Evolutionary conservation across 2,113 vertebrate species (phyloP).

Genomic region (Xiphophorus maculatus): DNA sequence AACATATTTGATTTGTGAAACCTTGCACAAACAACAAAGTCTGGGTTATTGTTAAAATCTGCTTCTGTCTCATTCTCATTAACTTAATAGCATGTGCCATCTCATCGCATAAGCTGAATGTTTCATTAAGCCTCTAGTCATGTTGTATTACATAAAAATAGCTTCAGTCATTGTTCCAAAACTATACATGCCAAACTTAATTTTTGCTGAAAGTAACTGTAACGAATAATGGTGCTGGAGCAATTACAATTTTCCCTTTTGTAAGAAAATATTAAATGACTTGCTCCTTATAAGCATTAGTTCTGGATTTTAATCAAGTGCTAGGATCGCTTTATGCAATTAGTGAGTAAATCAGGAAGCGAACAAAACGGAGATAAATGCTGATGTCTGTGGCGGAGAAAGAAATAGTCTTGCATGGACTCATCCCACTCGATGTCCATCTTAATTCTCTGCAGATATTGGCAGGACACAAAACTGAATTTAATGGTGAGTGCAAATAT

Average conservation of each 20-base stretch:
- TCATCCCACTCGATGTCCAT: slow-evolving; percentile 34
- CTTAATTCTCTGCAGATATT: slow-evolving; percentile 47
- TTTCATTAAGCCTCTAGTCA: not conserved
- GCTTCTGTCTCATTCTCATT: not conserved
- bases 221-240: slow-evolving; percentile 64
- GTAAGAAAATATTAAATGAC: slow-evolving; percentile 45
- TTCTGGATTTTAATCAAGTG: slow-evolving; percentile 64
- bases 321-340: slow-evolving; percentile 61
- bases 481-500: slow-evolving; percentile 21
- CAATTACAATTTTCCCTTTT: slow-evolving; percentile 55
- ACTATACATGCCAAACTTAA: slow-evolving; percentile 53
- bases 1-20: not conserved
- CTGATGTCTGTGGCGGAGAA: slow-evolving; percentile 49
- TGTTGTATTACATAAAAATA: not conserved
- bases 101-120: not conserved
- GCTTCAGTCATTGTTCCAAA: slow-evolving; percentile 31
- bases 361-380: slow-evolving; percentile 59
- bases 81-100: not conserved
- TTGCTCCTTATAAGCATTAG: slow-evolving; percentile 62
- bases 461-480: slow-evolving; percentile 43
- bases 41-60: not conserved
- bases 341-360: slow-evolving; percentile 50
- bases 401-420: slow-evolving; percentile 56
- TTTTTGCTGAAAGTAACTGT: slow-evolving; percentile 57
- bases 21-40: not conserved